These are phyloP conservation scores for Himalopsyche japonica DNA, from an alignment of 2,888 invertebrate species.

Conservation along the genomic window DNA sequence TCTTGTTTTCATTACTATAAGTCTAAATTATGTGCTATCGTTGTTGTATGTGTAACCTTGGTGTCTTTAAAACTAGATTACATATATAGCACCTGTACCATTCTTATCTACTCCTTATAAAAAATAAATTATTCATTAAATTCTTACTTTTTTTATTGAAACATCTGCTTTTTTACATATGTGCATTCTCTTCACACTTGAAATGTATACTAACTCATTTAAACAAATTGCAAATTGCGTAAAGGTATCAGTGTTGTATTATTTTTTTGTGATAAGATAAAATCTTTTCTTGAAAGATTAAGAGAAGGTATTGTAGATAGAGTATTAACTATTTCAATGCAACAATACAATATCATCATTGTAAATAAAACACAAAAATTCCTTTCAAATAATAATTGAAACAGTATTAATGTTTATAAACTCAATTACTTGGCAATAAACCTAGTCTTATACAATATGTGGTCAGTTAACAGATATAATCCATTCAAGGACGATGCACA, in stretches of 20 bases:
- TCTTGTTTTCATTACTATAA: background rate
- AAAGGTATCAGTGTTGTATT: background rate
- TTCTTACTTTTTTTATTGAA: background rate
- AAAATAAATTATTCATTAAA: background rate
- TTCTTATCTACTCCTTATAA: background rate
- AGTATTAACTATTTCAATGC: background rate
- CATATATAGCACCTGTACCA: background rate
- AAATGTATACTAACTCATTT: background rate
- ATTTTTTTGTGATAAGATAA: background rate
- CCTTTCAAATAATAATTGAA: too few relatives aligned
- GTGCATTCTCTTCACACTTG: background rate
- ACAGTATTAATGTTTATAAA: too few relatives aligned
- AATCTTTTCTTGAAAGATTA: background rate
- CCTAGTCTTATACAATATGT: too few relatives aligned
- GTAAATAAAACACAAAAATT: too few relatives aligned
- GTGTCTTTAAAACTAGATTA: background rate
- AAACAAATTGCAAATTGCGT: background rate
- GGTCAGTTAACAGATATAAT: too few relatives aligned
- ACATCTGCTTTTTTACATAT: background rate
- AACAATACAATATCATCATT: background rate
- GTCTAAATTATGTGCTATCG: background rate
- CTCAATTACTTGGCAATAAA: too few relatives aligned
- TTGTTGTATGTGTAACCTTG: background rate
- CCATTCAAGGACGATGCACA: too few relatives aligned
- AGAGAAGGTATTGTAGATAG: background rate